Conservation (phyloP, 2,888 invertebrate genomes). For the Chrysolina haemoptera region DNA sequence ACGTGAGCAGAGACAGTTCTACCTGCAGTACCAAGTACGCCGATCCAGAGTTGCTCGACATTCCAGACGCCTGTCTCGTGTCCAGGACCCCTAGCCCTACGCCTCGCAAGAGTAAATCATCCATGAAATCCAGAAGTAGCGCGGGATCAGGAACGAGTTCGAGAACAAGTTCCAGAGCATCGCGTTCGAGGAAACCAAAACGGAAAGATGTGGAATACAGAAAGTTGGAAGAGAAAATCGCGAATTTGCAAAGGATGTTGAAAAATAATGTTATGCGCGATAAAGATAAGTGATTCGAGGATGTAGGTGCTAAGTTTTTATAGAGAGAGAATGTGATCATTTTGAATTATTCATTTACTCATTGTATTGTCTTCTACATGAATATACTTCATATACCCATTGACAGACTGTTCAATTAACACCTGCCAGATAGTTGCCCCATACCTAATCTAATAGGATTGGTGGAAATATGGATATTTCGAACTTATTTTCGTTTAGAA, state of each 20-base stretch:
- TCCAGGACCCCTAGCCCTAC: constrained; percentile 44
- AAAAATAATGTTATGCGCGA: constrained; percentile 53
- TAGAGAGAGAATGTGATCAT: background rate
- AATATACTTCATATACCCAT: background rate
- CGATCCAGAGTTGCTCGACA: constrained; percentile 39
- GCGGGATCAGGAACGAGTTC: constrained; percentile 53
- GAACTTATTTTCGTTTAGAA: no score
- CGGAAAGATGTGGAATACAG: constrained; percentile 64
- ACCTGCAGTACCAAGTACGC: constrained; percentile 50
- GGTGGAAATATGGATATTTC: no score
- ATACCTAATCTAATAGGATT: no score
- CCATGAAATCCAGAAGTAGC: constrained; percentile 34
- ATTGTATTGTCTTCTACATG: constrained; percentile 11
- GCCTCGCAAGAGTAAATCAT: constrained; percentile 40
- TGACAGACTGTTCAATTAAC: no score
- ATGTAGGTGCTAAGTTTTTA: constrained; percentile 16
- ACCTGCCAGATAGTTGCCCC: no score
- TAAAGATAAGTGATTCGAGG: constrained; percentile 35
- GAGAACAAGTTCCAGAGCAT: constrained; percentile 46
- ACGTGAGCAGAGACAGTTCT: constrained; percentile 54
- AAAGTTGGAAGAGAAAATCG: constrained; percentile 68
- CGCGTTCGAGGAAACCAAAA: constrained; percentile 35
- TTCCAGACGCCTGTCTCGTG: constrained; percentile 23
- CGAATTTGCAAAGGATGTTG: constrained; percentile 67
- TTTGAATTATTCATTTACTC: constrained; percentile 13